A percentile compares a stretch with the other conserved stretches of the same genome.
Conservation (phyloP, 2,113 vertebrate species). For the Plecturocebus donacophilus region DNA sequence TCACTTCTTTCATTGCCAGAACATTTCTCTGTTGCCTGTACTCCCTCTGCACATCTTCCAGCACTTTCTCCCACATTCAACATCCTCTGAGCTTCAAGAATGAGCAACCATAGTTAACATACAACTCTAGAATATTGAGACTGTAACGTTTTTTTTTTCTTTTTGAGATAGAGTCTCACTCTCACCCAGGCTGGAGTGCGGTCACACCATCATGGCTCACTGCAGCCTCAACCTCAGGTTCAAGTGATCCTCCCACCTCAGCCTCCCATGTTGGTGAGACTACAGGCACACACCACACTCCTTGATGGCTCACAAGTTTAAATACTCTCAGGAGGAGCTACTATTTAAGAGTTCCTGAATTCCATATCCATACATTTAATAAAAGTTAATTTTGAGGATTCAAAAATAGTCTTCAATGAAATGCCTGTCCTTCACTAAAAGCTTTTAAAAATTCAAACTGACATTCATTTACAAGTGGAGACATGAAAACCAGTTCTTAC, state of each 20-base stretch:
- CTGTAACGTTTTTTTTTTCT: neutral
- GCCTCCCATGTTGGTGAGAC: no score
- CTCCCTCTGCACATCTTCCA: neutral
- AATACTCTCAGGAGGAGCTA: neutral
- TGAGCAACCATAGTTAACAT: neutral
- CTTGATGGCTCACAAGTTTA: neutral
- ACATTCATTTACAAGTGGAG: neutral
- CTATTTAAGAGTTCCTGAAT: constrained; percentile 40
- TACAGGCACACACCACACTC: no score
- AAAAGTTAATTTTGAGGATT: constrained; percentile 13
- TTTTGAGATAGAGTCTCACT: no score
- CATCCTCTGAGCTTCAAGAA: neutral
- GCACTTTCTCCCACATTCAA: neutral
- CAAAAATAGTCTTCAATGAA: constrained; percentile 24
- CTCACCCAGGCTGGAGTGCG: no score
- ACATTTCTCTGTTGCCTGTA: neutral
- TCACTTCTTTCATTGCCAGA: neutral
- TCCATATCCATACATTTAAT: neutral
- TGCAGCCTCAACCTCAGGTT: no score
- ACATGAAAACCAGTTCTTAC: neutral
- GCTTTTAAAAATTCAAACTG: neutral
- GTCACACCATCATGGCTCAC: no score
- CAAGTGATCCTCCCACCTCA: no score
- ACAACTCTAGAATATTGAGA: neutral
- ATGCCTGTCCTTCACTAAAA: neutral